These are phyloP conservation scores for Lates japonicus DNA, from an alignment of 2,797 vertebrate species.

Conservation along the genomic window DNA sequence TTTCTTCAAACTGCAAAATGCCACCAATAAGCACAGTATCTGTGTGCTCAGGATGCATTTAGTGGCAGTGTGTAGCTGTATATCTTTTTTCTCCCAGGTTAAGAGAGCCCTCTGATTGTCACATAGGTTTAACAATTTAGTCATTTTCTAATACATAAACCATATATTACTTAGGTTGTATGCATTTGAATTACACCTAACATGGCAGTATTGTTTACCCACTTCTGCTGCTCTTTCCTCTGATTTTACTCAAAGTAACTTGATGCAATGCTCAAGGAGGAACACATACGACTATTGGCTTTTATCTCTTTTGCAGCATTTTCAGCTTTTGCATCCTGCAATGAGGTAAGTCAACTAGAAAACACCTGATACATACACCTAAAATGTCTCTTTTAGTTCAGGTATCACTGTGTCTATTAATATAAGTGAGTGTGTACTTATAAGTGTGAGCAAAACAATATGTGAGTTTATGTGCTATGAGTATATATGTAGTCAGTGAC, in stretches of 20 bases:
- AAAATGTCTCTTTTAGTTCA: background rate
- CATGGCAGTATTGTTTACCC: slow-evolving; percentile 24
- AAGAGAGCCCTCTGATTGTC: slow-evolving; percentile 12
- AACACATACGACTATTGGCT: background rate
- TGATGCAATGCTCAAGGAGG: background rate
- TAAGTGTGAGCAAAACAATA: background rate
- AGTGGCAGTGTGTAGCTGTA: background rate
- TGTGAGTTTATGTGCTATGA: slow-evolving; percentile 5
- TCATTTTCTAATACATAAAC: slow-evolving; percentile 22
- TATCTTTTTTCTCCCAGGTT: background rate
- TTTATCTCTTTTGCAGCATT: background rate
- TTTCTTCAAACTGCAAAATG: no score
- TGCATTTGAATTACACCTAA: slow-evolving; percentile 42
- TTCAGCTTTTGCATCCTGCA: background rate
- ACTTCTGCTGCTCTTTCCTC: slow-evolving; percentile 28
- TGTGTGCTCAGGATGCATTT: background rate
- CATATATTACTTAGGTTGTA: slow-evolving; percentile 24
- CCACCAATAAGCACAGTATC: background rate
- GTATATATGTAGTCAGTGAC: slow-evolving; percentile 34
- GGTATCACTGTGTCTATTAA: background rate
- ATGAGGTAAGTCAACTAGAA: background rate
- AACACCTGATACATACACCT: slow-evolving; percentile 9
- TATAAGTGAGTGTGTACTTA: background rate
- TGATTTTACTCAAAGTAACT: slow-evolving; percentile 13
- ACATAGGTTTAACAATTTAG: slow-evolving; percentile 24